A percentile compares a stretch with the other conserved stretches of the same genome.
phyloP scores from a whole-genome alignment of 2,113 vertebrate genomes.

The Perca fluviatilis region DNA sequence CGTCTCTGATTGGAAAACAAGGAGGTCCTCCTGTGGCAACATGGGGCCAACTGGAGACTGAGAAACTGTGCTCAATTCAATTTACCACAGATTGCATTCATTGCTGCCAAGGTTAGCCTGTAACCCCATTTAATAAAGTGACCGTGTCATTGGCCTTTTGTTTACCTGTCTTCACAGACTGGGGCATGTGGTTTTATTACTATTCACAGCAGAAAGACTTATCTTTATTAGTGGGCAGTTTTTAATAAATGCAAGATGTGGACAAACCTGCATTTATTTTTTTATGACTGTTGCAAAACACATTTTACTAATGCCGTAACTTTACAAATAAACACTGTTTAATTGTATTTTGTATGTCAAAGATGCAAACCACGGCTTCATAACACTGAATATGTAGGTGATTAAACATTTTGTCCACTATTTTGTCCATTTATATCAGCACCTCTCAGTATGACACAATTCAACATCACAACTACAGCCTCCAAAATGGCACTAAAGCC shows the following conservation, averaged over 20 bases:
- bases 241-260: neutral
- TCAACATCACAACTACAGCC: neutral
- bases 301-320: neutral
- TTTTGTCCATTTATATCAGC: neutral
- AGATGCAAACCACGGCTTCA: neutral
- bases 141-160: conserved; percentile 33
- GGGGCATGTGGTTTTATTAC: conserved; percentile 2
- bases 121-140: conserved; percentile 63
- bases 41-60: conserved; percentile 23
- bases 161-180: conserved; percentile 30
- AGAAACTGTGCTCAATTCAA: conserved; percentile 52
- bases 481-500: neutral
- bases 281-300: neutral
- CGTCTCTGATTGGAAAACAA: conserved; percentile 48
- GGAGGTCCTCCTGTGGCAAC: conserved; percentile 37
- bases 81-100: conserved; percentile 53
- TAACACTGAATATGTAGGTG: neutral
- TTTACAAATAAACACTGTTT: neutral
- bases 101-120: conserved; percentile 51
- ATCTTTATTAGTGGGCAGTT: neutral
- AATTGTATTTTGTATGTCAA: neutral
- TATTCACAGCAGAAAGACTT: neutral
- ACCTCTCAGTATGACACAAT: too few relatives aligned
- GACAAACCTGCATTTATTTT: neutral
- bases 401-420: neutral